phyloP scores from a whole-genome alignment of 2,888 invertebrate species.

The Sinelater perroti region DNA sequence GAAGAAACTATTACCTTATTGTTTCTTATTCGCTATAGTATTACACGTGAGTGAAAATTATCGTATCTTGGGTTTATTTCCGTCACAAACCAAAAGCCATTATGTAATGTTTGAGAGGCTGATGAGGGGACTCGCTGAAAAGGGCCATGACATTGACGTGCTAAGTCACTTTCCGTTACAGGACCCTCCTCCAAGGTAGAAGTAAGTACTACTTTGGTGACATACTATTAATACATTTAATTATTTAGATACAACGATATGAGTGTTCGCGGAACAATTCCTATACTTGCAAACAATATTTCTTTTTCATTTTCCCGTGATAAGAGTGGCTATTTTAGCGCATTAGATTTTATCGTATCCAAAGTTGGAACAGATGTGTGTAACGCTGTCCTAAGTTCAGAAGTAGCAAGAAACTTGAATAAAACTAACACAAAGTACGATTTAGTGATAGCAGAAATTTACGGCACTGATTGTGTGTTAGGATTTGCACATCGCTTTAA shows the following conservation, averaged over 20 bases:
- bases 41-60: conserved; percentile 52
- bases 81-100: conserved; percentile 63
- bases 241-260: conserved; percentile 43
- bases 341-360: conserved; percentile 27
- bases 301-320: conserved; percentile 19
- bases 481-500: no score
- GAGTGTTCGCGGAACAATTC: conserved; percentile 33
- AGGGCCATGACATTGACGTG: conserved; percentile 65
- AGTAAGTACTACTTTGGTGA: no score
- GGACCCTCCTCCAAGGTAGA: conserved; percentile 45
- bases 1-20: no score
- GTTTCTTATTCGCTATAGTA: no score
- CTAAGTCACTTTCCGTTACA: conserved; percentile 64
- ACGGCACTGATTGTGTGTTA: no score
- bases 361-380: conserved; percentile 45
- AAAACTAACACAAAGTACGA: conserved; percentile 63
- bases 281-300: conserved; percentile 35
- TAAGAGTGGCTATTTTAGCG: background rate
- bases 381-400: conserved; percentile 43
- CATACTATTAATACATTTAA: no score
- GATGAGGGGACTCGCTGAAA: conserved; percentile 63
- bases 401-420: conserved; percentile 42
- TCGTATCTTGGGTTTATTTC: conserved; percentile 66
- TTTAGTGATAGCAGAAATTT: no score
- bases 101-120: conserved; percentile 63